A percentile compares a stretch with the other conserved stretches of the same genome.
Evolutionary conservation across 2,888 invertebrate species (phyloP).

Genomic region (Cryptocephalus moraei): DNA sequence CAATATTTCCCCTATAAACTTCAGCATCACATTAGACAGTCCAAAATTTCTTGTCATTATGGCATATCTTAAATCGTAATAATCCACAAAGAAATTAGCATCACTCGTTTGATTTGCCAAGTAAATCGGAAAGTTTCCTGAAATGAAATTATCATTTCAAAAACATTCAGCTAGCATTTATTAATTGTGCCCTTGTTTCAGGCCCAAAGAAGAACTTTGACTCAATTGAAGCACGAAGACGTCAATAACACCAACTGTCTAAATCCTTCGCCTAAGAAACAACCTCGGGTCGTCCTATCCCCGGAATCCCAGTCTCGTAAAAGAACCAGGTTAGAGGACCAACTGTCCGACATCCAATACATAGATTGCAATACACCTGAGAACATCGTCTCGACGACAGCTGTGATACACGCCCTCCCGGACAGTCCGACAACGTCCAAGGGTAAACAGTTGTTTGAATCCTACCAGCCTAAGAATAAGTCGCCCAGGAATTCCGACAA

Average conservation of each 20-base stretch:
- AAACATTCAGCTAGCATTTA: not conserved
- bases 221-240: constrained; percentile 44
- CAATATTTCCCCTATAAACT: too few relatives aligned
- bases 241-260: constrained; percentile 43
- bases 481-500: constrained; percentile 32
- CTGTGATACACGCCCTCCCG: constrained; percentile 29
- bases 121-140: constrained; percentile 1
- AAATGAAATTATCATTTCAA: too few relatives aligned
- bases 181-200: constrained; percentile 23
- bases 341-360: constrained; percentile 67
- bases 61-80: not conserved
- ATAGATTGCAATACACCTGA: constrained; percentile 73
- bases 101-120: not conserved
- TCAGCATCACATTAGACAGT: not conserved
- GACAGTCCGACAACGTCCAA: constrained; percentile 9
- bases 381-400: constrained; percentile 37
- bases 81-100: not conserved
- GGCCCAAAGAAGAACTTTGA: constrained; percentile 40
- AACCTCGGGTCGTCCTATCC: constrained; percentile 43
- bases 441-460: constrained; percentile 15
- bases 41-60: not conserved
- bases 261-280: constrained; percentile 53
- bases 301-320: constrained; percentile 47
- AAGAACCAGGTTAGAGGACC: constrained; percentile 65
- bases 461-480: constrained; percentile 36